Evolutionary conservation across 2,797 vertebrate genomes (phyloP).

Genomic region (Arremon aurantiirostris): DNA sequence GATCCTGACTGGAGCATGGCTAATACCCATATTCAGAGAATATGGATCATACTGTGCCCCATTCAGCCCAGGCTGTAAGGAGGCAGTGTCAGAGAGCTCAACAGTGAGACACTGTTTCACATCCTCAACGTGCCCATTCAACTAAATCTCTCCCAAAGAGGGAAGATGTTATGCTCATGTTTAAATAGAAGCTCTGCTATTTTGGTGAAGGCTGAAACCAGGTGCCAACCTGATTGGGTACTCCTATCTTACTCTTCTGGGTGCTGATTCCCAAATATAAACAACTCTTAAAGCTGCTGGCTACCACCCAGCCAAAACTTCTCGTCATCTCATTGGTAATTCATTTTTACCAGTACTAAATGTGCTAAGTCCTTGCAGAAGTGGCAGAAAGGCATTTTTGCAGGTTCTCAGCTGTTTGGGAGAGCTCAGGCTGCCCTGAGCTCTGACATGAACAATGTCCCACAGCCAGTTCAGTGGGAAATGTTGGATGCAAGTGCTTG

Average conservation of each 20-base stretch:
- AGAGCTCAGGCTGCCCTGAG: not conserved
- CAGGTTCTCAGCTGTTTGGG: not conserved
- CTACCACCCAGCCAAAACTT: not conserved
- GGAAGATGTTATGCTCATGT: slow-evolving; percentile 1
- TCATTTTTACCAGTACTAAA: not conserved
- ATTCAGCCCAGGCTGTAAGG: slow-evolving; percentile 31
- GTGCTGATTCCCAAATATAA: not conserved
- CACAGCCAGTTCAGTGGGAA: not conserved
- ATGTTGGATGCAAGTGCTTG: not conserved
- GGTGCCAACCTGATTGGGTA: not conserved
- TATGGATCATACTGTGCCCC: slow-evolving; percentile 18
- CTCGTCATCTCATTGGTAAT: not conserved
- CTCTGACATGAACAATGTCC: no score
- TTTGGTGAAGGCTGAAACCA: slow-evolving; percentile 12
- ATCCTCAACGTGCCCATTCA: slow-evolving; percentile 38
- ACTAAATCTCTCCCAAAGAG: not conserved
- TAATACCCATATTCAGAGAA: slow-evolving; percentile 49
- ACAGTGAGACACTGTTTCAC: slow-evolving; percentile 44
- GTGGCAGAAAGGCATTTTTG: not conserved
- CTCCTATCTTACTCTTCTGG: not conserved
- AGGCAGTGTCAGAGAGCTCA: slow-evolving; percentile 15
- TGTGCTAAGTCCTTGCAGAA: not conserved
- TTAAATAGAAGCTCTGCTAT: slow-evolving; percentile 19
- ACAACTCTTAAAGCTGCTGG: not conserved
- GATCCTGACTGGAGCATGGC: slow-evolving; percentile 14